Evolutionary conservation across 2,797 vertebrate genomes (phyloP).

Genomic region (Phalloptychus januarius): DNA sequence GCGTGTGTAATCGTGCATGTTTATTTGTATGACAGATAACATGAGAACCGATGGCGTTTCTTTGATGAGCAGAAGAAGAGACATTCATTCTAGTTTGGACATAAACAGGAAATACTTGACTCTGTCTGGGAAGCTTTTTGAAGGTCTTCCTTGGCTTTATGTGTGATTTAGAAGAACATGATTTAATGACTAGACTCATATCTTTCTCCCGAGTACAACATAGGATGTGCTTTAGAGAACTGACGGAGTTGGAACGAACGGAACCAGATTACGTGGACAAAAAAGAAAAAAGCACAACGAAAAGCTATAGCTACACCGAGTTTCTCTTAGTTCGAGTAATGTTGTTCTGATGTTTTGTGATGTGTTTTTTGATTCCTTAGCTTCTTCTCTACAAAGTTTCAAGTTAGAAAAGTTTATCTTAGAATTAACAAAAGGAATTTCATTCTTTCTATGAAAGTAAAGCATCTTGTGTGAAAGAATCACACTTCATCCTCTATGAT

Average conservation of each 20-base stretch:
- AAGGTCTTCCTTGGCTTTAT: slow-evolving; percentile 37
- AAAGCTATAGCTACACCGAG: slow-evolving; percentile 26
- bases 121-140: slow-evolving; percentile 50
- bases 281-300: slow-evolving; percentile 67
- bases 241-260: slow-evolving; percentile 11
- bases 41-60: slow-evolving; percentile 31
- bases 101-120: slow-evolving; percentile 69
- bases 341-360: slow-evolving; percentile 40
- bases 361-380: slow-evolving; percentile 49
- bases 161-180: slow-evolving; percentile 28
- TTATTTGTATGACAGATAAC: not conserved
- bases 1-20: not conserved
- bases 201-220: slow-evolving; percentile 23
- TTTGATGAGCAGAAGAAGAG: slow-evolving; percentile 37
- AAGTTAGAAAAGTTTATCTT: slow-evolving; percentile 64
- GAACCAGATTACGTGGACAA: slow-evolving; percentile 18
- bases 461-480: slow-evolving; percentile 82
- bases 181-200: slow-evolving; percentile 25
- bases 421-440: slow-evolving; percentile 78
- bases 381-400: slow-evolving; percentile 62
- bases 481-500: slow-evolving; percentile 75
- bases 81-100: slow-evolving; percentile 33
- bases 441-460: slow-evolving; percentile 99
- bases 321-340: slow-evolving; percentile 24
- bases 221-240: not conserved